A percentile compares a stretch with the other conserved stretches of the same genome.
These are phyloP conservation scores for Nannoperca australis DNA, from an alignment of 2,797 vertebrate species.

Conservation along the genomic window DNA sequence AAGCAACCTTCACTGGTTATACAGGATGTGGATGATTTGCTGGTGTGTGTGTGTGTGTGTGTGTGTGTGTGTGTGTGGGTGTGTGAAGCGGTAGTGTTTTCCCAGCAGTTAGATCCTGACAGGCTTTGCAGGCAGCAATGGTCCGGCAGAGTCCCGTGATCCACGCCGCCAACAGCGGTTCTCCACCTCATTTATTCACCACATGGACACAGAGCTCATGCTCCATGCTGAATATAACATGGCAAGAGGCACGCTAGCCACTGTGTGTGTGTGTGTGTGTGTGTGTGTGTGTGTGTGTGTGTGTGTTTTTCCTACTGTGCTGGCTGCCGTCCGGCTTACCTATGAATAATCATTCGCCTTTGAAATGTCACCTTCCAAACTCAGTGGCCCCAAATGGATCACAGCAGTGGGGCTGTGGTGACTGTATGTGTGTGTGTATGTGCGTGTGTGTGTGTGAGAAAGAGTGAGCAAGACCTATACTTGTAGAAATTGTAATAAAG, in stretches of 20 bases:
- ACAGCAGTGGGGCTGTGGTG: conserved; percentile 17
- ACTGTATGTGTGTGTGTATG: conserved; percentile 14
- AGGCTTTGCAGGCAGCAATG: conserved; percentile 51
- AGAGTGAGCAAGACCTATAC: background rate
- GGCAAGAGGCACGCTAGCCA: conserved; percentile 44
- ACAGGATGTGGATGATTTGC: conserved; percentile 35
- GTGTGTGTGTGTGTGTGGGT: background rate
- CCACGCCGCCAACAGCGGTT: conserved; percentile 69
- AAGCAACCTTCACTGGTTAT: conserved; percentile 25
- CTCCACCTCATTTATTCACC: conserved; percentile 80
- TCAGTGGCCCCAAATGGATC: conserved; percentile 65
- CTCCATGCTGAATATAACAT: conserved; percentile 78
- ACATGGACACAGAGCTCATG: conserved; percentile 72
- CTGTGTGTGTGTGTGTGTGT: background rate
- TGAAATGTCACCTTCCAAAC: conserved; percentile 83
- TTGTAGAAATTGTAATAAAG: conserved; percentile 17
- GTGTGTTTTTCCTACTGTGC: conserved; percentile 65
- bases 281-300: conserved; percentile 20
- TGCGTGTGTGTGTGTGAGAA: background rate
- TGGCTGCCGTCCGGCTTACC: conserved; percentile 50
- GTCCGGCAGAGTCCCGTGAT: conserved; percentile 56
- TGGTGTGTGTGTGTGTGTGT: conserved; percentile 19
- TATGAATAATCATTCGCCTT: conserved; percentile 78
- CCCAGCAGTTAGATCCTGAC: conserved; percentile 26
- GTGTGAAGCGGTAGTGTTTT: conserved; percentile 43